phyloP scores from a whole-genome alignment of 1,140 invertebrate species.

The Chrysoperla carnea region DNA sequence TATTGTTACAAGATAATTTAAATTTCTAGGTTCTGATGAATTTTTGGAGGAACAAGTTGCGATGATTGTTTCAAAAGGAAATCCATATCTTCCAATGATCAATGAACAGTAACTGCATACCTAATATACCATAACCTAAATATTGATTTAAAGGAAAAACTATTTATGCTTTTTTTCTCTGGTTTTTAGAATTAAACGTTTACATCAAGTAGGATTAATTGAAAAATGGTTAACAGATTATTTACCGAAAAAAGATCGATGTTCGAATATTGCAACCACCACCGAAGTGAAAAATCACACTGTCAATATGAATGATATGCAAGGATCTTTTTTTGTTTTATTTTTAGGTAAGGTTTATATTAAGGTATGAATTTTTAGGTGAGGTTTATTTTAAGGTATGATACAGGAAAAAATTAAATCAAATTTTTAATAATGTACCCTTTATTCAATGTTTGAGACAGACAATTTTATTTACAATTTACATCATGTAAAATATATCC shows the following conservation, averaged over 20 bases:
- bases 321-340: constrained; percentile 71
- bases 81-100: constrained; percentile 49
- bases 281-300: constrained; percentile 63
- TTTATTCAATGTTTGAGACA: too few relatives aligned
- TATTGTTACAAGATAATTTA: constrained; percentile 8
- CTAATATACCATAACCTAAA: constrained; percentile 2
- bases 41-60: constrained; percentile 65
- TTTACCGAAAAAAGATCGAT: constrained; percentile 62
- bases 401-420: too few relatives aligned
- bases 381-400: too few relatives aligned
- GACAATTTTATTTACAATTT: too few relatives aligned
- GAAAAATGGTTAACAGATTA: constrained; percentile 63
- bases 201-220: constrained; percentile 72
- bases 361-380: constrained; percentile 4
- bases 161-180: constrained; percentile 3
- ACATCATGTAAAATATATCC: too few relatives aligned
- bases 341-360: constrained; percentile 39
- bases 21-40: constrained; percentile 40
- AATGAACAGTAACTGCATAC: constrained; percentile 38
- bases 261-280: constrained; percentile 39
- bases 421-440: too few relatives aligned
- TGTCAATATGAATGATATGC: constrained; percentile 75
- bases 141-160: not conserved
- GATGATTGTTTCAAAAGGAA: constrained; percentile 49
- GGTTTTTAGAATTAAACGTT: constrained; percentile 40